Percentiles rank a stretch among this genome's conserved stretches.
Conservation (phyloP, 53 echinoderm and acorn worm genomes). For the Echinarachnius parma region DNA sequence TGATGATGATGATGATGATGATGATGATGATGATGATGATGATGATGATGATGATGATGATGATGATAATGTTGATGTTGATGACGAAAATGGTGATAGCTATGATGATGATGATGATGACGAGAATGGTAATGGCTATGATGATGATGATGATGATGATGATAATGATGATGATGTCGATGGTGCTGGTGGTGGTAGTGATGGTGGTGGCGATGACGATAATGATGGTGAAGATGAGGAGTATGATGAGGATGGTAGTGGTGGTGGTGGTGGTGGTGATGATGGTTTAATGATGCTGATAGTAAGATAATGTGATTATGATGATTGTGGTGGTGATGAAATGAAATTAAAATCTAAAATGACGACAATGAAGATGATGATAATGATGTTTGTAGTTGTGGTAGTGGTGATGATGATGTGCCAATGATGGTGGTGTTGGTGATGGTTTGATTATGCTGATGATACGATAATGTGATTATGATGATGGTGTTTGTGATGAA, state of each 20-base stretch:
- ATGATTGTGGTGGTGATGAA: too few relatives aligned
- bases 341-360: too few relatives aligned
- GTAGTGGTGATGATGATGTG: too few relatives aligned
- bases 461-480: too few relatives aligned
- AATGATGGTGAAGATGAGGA: background rate
- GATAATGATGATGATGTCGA: background rate
- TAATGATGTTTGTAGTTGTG: too few relatives aligned
- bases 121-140: background rate
- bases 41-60: background rate
- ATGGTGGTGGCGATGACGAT: background rate
- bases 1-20: conserved; percentile 1
- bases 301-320: too few relatives aligned
- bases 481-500: too few relatives aligned
- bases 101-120: background rate
- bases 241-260: background rate
- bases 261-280: background rate
- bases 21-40: conserved; percentile 1
- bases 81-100: too few relatives aligned
- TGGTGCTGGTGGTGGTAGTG: background rate
- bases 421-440: too few relatives aligned
- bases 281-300: too few relatives aligned
- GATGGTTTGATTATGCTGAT: too few relatives aligned
- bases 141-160: conserved; percentile 1
- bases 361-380: too few relatives aligned
- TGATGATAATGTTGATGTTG: background rate